phyloP scores from a whole-genome alignment of 2,888 invertebrate species.

The Orthosia cruda region DNA sequence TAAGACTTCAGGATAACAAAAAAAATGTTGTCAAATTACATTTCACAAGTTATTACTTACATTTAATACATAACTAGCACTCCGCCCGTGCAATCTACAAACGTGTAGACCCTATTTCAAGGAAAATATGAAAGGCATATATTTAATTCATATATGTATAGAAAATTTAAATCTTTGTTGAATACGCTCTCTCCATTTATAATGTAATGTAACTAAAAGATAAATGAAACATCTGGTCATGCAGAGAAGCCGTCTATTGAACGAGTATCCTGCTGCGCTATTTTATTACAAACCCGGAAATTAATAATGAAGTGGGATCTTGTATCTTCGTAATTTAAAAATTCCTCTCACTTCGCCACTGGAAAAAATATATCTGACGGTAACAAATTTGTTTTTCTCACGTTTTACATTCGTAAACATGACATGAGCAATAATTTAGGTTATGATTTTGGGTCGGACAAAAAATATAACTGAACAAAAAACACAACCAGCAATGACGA shows the following conservation, averaged over 20 bases:
- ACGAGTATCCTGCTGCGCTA: conserved; percentile 12
- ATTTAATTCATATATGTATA: no score
- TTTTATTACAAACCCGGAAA: conserved; percentile 19
- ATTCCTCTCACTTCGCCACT: background rate
- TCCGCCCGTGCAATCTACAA: conserved; percentile 12
- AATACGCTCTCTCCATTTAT: background rate
- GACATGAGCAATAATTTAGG: conserved; percentile 28
- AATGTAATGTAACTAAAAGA: no score
- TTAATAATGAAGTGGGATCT: conserved; percentile 5
- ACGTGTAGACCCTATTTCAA: background rate
- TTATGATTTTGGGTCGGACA: conserved; percentile 43
- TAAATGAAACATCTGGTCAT: conserved; percentile 8
- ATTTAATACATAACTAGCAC: no score
- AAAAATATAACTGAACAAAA: conserved; percentile 34
- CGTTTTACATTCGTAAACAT: conserved; percentile 41
- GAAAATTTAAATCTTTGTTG: background rate
- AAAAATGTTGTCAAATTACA: no score
- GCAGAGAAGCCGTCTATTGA: conserved; percentile 9
- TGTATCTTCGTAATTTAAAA: conserved; percentile 25
- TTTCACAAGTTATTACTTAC: no score
- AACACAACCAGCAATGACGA: conserved; percentile 12
- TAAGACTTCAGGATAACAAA: no score
- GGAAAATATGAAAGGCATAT: background rate
- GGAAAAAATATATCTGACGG: conserved; percentile 24
- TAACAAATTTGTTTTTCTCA: conserved; percentile 40